Evolutionary conservation across 1,140 invertebrate genomes (phyloP), one percentile per base, ranked within the genome.

Genomic region (Drosophila eugracilis): DNA sequence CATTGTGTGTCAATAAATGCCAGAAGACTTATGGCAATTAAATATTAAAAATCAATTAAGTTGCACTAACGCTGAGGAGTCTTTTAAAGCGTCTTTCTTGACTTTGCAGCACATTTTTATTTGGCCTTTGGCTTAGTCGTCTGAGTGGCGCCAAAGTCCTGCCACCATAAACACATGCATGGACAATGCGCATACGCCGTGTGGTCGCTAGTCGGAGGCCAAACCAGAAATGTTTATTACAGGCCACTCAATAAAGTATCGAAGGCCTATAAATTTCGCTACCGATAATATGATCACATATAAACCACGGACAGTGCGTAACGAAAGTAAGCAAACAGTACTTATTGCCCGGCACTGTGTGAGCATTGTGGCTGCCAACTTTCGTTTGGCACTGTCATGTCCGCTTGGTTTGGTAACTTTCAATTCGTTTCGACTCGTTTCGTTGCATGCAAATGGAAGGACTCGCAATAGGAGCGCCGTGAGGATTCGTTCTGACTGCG

Each of bases 211-310:
- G n/a, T 14, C 21, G 42, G 22, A 45, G 42, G 42, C 21, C 42
- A 45, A 45, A 45, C 47, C 62, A 36, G 36, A 50, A 78, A 76
- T 80, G 63, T 70, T 77, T 86, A 77, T 80, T 86, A 62, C 73
- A 44, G 54, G 26, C 63, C 41, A 57, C 67, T 86, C 77, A 63
- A 85, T 86, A 86, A 86, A 88, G 67, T 86, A 85, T 48, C 52
- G 53, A 63, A 75, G 34, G 67, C 69, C 66, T 66, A 80, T 80
- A 73, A 57, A 65, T 78, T 62, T 34, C 19, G 6, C 24, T 49
- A 10, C 32, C 48, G 37, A 50, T 65, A 52, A 60, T 65, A 54
- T 57, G 57, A 73, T 73, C 67, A 45, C 62, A 69, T 28, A 42
- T 42, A 32, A 28, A 24, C 45, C 24, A 9, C 6, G 36, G 5